These are phyloP conservation scores for Melanotaenia boesemani DNA, from an alignment of 2,797 vertebrate genomes.

Conservation along the genomic window DNA sequence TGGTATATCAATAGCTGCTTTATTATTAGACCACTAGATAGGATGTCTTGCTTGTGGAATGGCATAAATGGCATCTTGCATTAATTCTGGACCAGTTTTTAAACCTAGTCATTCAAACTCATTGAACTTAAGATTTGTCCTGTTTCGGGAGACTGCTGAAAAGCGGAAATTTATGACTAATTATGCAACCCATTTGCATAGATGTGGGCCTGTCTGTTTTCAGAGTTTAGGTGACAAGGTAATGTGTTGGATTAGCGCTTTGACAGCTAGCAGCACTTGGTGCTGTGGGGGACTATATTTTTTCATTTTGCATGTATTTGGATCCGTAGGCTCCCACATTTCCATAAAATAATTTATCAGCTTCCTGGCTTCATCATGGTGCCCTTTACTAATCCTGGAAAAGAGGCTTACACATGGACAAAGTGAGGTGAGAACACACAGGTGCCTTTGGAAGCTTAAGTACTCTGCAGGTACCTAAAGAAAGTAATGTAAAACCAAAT, in stretches of 20 bases:
- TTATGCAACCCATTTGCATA: slow-evolving; percentile 17
- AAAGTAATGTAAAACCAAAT: slow-evolving; percentile 5
- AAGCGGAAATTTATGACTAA: slow-evolving; percentile 28
- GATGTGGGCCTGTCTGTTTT: slow-evolving; percentile 22
- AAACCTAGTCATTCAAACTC: slow-evolving; percentile 12
- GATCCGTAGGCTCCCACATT: slow-evolving; percentile 33
- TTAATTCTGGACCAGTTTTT: not conserved
- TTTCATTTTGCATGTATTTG: slow-evolving; percentile 33
- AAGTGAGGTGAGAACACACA: slow-evolving; percentile 24
- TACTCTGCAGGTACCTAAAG: not conserved
- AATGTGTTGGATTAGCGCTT: slow-evolving; percentile 40
- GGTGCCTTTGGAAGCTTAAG: slow-evolving; percentile 14
- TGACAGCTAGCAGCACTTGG: slow-evolving; percentile 43
- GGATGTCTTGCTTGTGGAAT: not conserved
- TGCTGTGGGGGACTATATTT: slow-evolving; percentile 34
- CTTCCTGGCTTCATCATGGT: slow-evolving; percentile 8
- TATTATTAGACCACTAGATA: not conserved
- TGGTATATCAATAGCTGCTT: not conserved
- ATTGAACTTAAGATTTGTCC: slow-evolving; percentile 13
- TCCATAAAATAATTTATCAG: slow-evolving; percentile 59
- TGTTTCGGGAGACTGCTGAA: slow-evolving; percentile 12
- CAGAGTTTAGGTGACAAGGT: slow-evolving; percentile 37
- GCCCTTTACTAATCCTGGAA: slow-evolving; percentile 33
- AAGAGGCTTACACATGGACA: slow-evolving; percentile 28
- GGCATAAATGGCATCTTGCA: slow-evolving; percentile 32